Conservation (phyloP, 2,113 vertebrate genomes). For the Otolemur garnettii region DNA sequence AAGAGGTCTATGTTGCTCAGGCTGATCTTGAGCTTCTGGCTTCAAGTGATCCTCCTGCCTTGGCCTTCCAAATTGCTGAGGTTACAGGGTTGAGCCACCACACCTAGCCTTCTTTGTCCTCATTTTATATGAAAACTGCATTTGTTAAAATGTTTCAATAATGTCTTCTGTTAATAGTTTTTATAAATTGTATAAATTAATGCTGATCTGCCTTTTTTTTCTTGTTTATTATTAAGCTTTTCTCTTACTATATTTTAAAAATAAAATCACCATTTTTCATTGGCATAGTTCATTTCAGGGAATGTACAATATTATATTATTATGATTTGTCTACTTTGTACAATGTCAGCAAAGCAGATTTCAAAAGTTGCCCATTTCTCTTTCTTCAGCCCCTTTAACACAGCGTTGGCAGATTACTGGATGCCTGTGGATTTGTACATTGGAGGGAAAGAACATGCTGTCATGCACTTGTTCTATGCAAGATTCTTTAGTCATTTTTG, state of each 20-base stretch:
- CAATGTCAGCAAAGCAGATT: not conserved
- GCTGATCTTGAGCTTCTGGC: no score
- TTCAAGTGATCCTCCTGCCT: no score
- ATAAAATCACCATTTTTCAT: not conserved
- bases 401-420: slow-evolving; percentile 92
- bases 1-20: no score
- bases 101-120: no score
- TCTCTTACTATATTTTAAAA: slow-evolving; percentile 6
- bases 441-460: slow-evolving; percentile 97
- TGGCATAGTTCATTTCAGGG: not conserved
- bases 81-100: no score
- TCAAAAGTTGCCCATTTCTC: not conserved
- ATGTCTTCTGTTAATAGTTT: not conserved
- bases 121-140: not conserved
- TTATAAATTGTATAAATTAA: slow-evolving; percentile 14
- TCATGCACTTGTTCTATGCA: slow-evolving; percentile 98
- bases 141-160: not conserved
- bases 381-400: slow-evolving; percentile 91
- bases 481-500: slow-evolving; percentile 97
- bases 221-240: slow-evolving; percentile 30
- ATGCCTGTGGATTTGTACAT: slow-evolving; percentile 98
- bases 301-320: not conserved
- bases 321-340: not conserved
- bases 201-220: not conserved
- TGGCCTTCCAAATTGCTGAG: no score